Base-by-base conservation (phyloP, 2,113 vertebrate genomes). In the Okapia johnstoni region DNA sequence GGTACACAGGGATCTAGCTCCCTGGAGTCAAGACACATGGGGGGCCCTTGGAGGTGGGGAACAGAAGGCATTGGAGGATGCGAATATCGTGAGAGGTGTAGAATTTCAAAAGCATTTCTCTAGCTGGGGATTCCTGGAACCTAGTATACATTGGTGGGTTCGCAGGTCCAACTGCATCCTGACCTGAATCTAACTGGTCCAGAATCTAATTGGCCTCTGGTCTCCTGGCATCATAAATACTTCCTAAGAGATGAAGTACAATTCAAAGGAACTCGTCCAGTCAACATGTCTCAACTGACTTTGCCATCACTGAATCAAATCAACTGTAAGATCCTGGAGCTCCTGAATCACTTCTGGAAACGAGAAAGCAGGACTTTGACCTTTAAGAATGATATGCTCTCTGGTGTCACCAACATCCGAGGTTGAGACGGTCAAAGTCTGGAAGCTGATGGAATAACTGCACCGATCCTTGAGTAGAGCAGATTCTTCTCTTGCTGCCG, bases 71-170 rank as follows among this genome's bases (percentile, higher is more conserved):
- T 3, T 40, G 57, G 48, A 17, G 30, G 3, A 85, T 23, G 13
- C 28, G 16, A 83, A 46, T 87, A 36, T 58, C 13, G 30, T 11
- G 52, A 92, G 54, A 96, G 55, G 88, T 60, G 2, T 0, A 57
- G 52, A 88, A 79, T 28, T 97, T 58, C 63, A 95, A 97, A 95
- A 96, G 81, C 70, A 95, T 79, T 96, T 96, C 79, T 96, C 61
- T 54, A 84, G 81, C 21, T 84, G 79, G 70, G 73, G 79, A 94
- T 79, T 96, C 85, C 88, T 93, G 25, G 52, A 96, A 95, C 16
- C 95, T 48, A 43, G 48, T 48, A 86, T 33, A 48, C 11, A 77
- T 12, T 52, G 77, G 81, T 88, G 85, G 85, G 70, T 52, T 93
- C 52, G 66, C 10, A 90, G 60, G 46, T 91, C 81, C 96, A 86